Conservation (phyloP, 2,113 vertebrate genomes). For the Nannobrachium achirus region DNA sequence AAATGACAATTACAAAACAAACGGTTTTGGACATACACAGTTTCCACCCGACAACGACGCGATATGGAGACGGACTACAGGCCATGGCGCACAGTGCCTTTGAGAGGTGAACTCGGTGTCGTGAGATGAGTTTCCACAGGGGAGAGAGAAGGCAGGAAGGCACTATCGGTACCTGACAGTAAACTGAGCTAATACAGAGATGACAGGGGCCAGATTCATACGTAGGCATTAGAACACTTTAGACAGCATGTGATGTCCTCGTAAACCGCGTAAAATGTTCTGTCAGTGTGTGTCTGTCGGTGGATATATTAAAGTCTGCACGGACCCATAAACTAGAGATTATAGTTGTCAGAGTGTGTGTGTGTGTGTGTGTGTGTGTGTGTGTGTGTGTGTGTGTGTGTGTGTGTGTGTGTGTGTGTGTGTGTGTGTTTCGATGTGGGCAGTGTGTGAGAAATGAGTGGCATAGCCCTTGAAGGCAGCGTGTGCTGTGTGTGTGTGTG, state of each 20-base stretch:
- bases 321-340: too few species aligned
- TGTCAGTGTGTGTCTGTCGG: too few species aligned
- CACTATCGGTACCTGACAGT: not conserved
- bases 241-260: conserved; percentile 11
- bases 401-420: conserved; percentile 22
- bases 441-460: conserved; percentile 17
- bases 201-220: conserved; percentile 17
- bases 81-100: too few species aligned
- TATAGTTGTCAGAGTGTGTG: not conserved
- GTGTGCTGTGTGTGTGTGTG: conserved; percentile 35
- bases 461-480: conserved; percentile 18
- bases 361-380: not conserved
- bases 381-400: not conserved
- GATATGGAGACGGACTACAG: too few species aligned
- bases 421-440: not conserved
- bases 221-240: conserved; percentile 9
- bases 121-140: too few species aligned
- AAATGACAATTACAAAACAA: too few species aligned
- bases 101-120: too few species aligned
- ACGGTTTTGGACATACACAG: too few species aligned
- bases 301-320: too few species aligned
- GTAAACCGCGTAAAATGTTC: too few species aligned
- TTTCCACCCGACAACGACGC: too few species aligned
- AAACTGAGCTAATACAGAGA: conserved; percentile 17
- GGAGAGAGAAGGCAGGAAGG: not conserved